These are phyloP conservation scores for Perdix hodgsoniae DNA, from an alignment of 2,797 vertebrate genomes.

Conservation along the genomic window DNA sequence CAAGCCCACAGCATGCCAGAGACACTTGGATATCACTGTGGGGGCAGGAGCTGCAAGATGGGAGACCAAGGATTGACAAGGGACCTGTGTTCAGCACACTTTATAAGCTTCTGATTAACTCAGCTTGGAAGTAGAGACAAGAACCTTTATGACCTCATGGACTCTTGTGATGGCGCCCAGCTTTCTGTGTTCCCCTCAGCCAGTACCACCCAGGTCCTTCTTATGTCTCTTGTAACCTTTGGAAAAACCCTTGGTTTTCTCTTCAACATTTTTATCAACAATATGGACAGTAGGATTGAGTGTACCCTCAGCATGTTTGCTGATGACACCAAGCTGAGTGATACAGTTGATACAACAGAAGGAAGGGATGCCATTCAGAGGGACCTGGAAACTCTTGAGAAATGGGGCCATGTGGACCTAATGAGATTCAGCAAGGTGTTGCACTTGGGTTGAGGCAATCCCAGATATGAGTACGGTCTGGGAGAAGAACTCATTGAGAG, in stretches of 20 bases:
- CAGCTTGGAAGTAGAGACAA: background rate
- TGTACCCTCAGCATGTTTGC: no score
- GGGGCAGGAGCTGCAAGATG: background rate
- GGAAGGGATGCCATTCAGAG: no score
- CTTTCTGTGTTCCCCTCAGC: rapidly evolving
- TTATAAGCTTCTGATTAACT: background rate
- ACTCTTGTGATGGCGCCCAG: background rate
- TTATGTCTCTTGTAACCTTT: background rate
- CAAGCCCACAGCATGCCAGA: slow-evolving; percentile 28
- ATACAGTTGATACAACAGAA: no score
- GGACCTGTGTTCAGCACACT: background rate
- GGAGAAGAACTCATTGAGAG: no score
- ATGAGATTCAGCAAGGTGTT: no score
- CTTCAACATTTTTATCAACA: background rate
- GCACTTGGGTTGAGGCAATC: no score
- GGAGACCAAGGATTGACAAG: background rate
- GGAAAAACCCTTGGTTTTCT: background rate
- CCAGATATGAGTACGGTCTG: no score
- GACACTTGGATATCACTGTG: background rate
- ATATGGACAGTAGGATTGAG: no score
- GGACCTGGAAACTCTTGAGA: no score
- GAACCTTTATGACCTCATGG: background rate
- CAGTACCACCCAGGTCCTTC: background rate
- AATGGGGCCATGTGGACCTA: no score
- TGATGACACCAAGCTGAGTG: no score